These are phyloP conservation scores for Laticauda laticaudata DNA, from an alignment of 2,113 vertebrate genomes.

Conservation along the genomic window DNA sequence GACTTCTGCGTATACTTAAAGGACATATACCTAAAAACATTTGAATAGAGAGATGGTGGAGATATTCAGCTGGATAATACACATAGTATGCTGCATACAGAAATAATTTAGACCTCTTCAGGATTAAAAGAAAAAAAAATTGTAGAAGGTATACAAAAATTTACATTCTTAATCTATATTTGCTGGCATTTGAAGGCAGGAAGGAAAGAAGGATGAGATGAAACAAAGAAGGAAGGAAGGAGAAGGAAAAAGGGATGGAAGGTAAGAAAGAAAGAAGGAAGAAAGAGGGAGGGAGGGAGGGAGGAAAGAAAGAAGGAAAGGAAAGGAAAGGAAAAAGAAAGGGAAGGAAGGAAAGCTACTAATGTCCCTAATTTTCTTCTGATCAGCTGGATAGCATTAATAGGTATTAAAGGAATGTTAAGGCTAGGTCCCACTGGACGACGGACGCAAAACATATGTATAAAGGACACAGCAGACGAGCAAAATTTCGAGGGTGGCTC, in stretches of 20 bases:
- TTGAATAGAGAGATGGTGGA: background rate
- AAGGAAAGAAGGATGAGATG: background rate
- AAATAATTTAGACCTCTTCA: background rate
- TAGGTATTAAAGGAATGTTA: background rate
- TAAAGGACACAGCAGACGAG: too few species aligned
- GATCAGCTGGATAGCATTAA: background rate
- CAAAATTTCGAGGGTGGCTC: too few species aligned
- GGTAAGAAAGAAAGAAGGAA: too few species aligned
- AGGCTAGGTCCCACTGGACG: too few species aligned
- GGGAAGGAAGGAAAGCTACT: background rate
- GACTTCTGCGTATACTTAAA: background rate
- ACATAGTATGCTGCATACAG: background rate
- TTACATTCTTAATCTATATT: background rate
- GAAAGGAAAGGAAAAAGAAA: too few species aligned
- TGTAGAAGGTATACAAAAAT: background rate
- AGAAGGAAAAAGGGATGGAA: background rate
- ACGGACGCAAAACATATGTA: too few species aligned
- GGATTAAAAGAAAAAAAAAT: background rate
- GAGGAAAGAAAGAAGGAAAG: fast-evolving
- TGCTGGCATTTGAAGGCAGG: background rate
- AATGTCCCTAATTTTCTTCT: background rate
- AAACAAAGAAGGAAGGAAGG: background rate
- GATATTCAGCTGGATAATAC: background rate
- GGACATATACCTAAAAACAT: background rate
- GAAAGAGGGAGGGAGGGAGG: too few species aligned